Evolutionary conservation across 2,888 invertebrate species (phyloP).

Genomic region (Sisyra terminalis): DNA sequence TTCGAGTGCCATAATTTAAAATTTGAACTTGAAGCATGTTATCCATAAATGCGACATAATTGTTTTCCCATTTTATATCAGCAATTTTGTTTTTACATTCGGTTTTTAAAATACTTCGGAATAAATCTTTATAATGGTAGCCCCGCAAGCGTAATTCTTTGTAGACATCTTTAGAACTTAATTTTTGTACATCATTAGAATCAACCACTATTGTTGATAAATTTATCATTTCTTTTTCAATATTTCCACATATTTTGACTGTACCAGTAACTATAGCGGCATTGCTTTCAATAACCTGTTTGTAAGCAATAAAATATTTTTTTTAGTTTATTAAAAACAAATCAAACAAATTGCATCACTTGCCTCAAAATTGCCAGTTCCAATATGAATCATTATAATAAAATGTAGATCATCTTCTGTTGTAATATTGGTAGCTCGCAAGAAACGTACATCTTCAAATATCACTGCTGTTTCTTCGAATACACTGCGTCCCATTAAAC

Average conservation of each 20-base stretch:
- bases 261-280: constrained; percentile 56
- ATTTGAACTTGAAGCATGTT: constrained; percentile 47
- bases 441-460: constrained; percentile 39
- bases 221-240: constrained; percentile 37
- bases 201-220: constrained; percentile 25
- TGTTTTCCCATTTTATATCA: constrained; percentile 34
- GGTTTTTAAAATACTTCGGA: constrained; percentile 30
- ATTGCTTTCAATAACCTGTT: too few species aligned
- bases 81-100: constrained; percentile 26
- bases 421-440: constrained; percentile 37
- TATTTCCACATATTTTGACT: constrained; percentile 39
- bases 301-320: too few species aligned
- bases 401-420: constrained; percentile 23
- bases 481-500: constrained; percentile 21
- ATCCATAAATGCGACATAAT: constrained; percentile 54
- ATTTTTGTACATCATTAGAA: constrained; percentile 26
- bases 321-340: too few species aligned
- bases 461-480: constrained; percentile 32
- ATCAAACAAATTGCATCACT: constrained; percentile 23
- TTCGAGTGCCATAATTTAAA: constrained; percentile 25
- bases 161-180: constrained; percentile 36
- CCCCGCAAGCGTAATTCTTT: constrained; percentile 33
- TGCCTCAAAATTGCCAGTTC: constrained; percentile 24
- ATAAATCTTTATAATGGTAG: constrained; percentile 33
- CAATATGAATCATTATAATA: constrained; percentile 20